These are phyloP conservation scores for Leuciscus idus DNA, from an alignment of 2,113 vertebrate genomes.

Conservation along the genomic window DNA sequence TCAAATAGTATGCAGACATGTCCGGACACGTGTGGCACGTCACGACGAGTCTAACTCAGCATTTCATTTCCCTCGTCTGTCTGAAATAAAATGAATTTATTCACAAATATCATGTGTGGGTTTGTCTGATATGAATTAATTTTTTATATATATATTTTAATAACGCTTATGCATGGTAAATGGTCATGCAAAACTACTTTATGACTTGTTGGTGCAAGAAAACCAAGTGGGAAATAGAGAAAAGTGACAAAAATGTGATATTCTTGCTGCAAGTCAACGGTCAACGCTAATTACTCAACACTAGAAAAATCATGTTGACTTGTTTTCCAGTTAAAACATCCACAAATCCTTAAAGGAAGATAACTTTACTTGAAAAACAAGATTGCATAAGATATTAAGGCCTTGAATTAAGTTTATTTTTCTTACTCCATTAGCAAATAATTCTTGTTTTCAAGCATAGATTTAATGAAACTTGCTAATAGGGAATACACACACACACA, in stretches of 20 bases:
- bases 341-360: background rate
- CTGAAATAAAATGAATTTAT: background rate
- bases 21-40: background rate
- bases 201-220: background rate
- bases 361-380: background rate
- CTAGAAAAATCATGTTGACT: background rate
- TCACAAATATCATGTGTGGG: background rate
- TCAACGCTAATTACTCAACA: background rate
- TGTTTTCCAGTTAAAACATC: background rate
- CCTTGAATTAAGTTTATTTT: background rate
- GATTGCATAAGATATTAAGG: background rate
- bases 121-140: background rate
- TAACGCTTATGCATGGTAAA: background rate
- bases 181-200: background rate
- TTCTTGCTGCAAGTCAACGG: background rate
- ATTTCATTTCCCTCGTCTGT: background rate
- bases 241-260: background rate
- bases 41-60: background rate
- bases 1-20: background rate
- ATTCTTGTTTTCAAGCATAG: background rate
- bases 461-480: background rate
- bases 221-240: background rate
- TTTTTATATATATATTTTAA: background rate
- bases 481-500: too few species aligned
- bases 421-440: too few species aligned